Evolutionary conservation across 2,113 vertebrate genomes (phyloP).

Genomic region (Seriola dumerili): DNA sequence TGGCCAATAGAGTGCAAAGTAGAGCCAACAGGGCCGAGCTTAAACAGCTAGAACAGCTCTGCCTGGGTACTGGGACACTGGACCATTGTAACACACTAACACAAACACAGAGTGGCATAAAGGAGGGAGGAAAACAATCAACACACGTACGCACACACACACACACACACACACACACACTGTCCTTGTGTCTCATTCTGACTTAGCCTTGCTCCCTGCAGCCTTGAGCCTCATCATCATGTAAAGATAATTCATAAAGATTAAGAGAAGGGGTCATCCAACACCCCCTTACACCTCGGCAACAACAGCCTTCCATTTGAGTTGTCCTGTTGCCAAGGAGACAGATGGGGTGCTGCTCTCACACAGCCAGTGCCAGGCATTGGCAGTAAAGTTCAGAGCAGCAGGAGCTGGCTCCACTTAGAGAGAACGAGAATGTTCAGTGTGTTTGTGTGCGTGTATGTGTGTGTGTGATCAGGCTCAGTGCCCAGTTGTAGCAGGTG

Average conservation of each 20-base stretch:
- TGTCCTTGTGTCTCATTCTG: background rate
- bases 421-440: background rate
- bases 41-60: background rate
- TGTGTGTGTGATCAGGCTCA: background rate
- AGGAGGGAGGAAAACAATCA: background rate
- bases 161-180: background rate
- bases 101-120: background rate
- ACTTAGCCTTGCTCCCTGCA: background rate
- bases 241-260: slow-evolving; percentile 52
- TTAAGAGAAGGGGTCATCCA: slow-evolving; percentile 38
- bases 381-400: slow-evolving; percentile 12
- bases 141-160: background rate
- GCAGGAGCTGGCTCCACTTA: background rate
- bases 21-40: slow-evolving; percentile 2
- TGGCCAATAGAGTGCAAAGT: slow-evolving; percentile 22
- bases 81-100: slow-evolving; percentile 36
- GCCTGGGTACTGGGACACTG: slow-evolving; percentile 29
- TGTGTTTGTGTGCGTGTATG: slow-evolving; percentile 14
- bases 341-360: slow-evolving; percentile 48
- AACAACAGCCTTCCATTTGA: slow-evolving; percentile 18
- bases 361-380: slow-evolving; percentile 41
- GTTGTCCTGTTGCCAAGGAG: slow-evolving; percentile 55
- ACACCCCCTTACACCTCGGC: background rate
- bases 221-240: slow-evolving; percentile 23
- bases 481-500: slow-evolving; percentile 55